Evolutionary conservation across 2,797 vertebrate species (phyloP).

Genomic region (Sebastes vulpes): DNA sequence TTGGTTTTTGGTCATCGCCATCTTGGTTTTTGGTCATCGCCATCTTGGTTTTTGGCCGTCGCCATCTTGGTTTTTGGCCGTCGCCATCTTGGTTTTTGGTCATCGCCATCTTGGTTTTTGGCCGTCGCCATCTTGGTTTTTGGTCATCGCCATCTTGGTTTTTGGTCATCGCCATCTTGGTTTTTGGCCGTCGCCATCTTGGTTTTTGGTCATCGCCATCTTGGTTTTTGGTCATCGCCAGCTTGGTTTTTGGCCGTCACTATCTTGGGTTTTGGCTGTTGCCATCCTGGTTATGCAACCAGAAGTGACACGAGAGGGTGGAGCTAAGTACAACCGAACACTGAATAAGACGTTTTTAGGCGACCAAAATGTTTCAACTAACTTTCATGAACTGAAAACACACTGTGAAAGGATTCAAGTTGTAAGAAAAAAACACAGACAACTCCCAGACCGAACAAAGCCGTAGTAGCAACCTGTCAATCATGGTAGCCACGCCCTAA

Average conservation of each 20-base stretch:
- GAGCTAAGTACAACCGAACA: background rate
- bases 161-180: background rate
- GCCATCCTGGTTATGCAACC: background rate
- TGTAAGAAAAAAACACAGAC: background rate
- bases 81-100: no score
- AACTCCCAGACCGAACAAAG: background rate
- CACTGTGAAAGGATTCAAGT: background rate
- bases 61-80: accelerated
- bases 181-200: accelerated
- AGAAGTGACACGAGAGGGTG: background rate
- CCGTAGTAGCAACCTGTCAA: no score
- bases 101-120: background rate
- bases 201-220: no score
- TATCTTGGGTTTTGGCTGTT: background rate
- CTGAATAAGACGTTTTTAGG: background rate
- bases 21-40: no score
- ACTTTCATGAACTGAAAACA: background rate
- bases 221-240: no score
- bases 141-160: no score
- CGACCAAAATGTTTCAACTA: background rate
- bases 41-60: no score
- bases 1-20: no score
- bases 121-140: background rate
- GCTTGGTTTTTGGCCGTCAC: no score
- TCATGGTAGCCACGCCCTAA: no score